phyloP scores from a whole-genome alignment of 2,888 invertebrate genomes.

The Malthinus flaveolus region DNA sequence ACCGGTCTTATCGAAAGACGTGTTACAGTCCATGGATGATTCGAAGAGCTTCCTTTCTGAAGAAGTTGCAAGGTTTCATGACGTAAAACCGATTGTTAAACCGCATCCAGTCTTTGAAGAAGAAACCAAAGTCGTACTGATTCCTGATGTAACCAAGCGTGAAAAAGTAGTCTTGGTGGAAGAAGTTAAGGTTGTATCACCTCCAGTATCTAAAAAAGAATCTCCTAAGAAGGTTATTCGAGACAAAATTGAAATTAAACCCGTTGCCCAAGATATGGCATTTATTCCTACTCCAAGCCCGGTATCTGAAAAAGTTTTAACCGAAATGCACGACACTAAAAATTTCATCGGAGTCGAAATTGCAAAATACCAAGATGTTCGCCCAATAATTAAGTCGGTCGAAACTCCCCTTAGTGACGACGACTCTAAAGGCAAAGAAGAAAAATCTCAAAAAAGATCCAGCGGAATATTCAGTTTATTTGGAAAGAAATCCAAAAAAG shows the following conservation, averaged over 20 bases:
- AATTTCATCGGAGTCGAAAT: conserved; percentile 34
- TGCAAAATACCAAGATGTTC: conserved; percentile 31
- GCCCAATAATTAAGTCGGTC: conserved; percentile 3
- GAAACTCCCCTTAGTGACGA: background rate
- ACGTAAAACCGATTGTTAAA: conserved; percentile 21
- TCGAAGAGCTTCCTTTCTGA: conserved; percentile 32
- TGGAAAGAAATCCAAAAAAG: conserved; percentile 9
- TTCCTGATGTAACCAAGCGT: conserved; percentile 13
- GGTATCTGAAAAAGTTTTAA: conserved; percentile 21
- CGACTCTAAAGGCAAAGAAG: background rate
- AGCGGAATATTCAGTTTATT: conserved; percentile 7
- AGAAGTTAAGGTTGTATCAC: background rate
- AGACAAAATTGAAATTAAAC: conserved; percentile 3
- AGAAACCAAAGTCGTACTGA: background rate
- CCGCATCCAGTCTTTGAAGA: background rate
- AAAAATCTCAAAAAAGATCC: background rate
- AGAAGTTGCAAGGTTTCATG: conserved; percentile 32
- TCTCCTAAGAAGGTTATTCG: background rate
- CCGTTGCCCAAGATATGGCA: background rate
- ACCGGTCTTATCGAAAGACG: conserved; percentile 20
- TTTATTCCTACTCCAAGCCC: conserved; percentile 2
- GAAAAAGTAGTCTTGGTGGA: conserved; percentile 21
- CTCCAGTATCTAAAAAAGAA: background rate
- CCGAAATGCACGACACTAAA: conserved; percentile 33
- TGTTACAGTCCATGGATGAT: conserved; percentile 31